Percentiles rank a stretch among this genome's conserved stretches.
Conservation (phyloP, 2,797 vertebrate species). For the Arnoldichthys spilopterus region DNA sequence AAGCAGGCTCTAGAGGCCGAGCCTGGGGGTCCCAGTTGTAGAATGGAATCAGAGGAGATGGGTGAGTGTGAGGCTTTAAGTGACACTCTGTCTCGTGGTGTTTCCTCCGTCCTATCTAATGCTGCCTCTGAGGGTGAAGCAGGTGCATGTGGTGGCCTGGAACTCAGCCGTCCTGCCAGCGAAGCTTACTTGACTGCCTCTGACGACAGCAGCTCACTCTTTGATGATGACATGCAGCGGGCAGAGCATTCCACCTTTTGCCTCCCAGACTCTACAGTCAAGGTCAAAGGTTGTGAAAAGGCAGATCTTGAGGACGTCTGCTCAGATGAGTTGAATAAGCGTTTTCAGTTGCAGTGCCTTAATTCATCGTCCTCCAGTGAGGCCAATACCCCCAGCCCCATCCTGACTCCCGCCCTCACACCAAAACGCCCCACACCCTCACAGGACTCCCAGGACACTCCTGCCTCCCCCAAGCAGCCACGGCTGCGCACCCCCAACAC, state of each 20-base stretch:
- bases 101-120: constrained; percentile 78
- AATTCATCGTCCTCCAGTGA: constrained; percentile 91
- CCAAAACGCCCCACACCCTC: constrained; percentile 81
- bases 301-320: constrained; percentile 77
- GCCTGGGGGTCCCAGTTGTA: background rate
- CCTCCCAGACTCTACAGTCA: constrained; percentile 46
- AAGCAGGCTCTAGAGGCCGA: constrained; percentile 31
- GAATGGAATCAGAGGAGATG: constrained; percentile 74
- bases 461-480: constrained; percentile 77
- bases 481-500: constrained; percentile 81
- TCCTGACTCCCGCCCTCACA: constrained; percentile 79
- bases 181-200: constrained; percentile 90
- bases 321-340: constrained; percentile 90
- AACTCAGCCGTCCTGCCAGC: constrained; percentile 80
- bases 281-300: constrained; percentile 52
- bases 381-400: constrained; percentile 84
- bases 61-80: constrained; percentile 61
- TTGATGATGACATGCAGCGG: constrained; percentile 88
- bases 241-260: constrained; percentile 72
- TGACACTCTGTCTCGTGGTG: constrained; percentile 71
- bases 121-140: constrained; percentile 81
- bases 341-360: constrained; percentile 88
- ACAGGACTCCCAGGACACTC: constrained; percentile 70
- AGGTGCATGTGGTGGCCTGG: constrained; percentile 67
- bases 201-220: constrained; percentile 92